phyloP scores from a whole-genome alignment of 1,140 invertebrate genomes.

The Drosophila pseudoobscura region DNA sequence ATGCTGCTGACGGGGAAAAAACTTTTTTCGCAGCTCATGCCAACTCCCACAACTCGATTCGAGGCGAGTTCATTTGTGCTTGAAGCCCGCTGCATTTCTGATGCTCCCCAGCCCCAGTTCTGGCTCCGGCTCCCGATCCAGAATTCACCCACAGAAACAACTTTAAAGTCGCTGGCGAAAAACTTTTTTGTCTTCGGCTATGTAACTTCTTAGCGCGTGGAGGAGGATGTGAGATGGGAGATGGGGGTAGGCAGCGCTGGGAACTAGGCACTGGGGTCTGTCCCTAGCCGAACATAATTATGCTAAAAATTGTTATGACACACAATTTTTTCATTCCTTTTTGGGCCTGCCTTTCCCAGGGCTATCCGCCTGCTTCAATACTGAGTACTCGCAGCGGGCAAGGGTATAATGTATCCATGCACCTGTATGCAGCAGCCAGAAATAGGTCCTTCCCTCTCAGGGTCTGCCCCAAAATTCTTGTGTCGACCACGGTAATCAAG shows the following conservation, averaged over 20 bases:
- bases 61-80: slow-evolving; percentile 69
- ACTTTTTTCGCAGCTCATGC: slow-evolving; percentile 18
- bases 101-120: slow-evolving; percentile 24
- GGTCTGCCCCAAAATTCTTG: too few relatives aligned
- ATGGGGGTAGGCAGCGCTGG: slow-evolving; percentile 1
- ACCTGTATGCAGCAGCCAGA: too few relatives aligned
- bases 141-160: slow-evolving; percentile 29
- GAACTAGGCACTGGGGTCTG: slow-evolving; percentile 4
- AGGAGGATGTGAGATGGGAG: not conserved
- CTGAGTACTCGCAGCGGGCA: too few relatives aligned
- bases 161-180: slow-evolving; percentile 41
- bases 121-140: too few relatives aligned
- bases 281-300: slow-evolving; percentile 69
- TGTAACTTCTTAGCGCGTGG: slow-evolving; percentile 27
- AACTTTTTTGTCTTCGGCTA: slow-evolving; percentile 41
- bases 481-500: too few relatives aligned
- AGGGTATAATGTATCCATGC: too few relatives aligned
- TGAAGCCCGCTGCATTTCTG: slow-evolving; percentile 75
- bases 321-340: slow-evolving; percentile 51
- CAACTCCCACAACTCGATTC: not conserved
- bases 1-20: slow-evolving; percentile 47
- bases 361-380: not conserved
- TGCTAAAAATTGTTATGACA: slow-evolving; percentile 78
- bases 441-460: too few relatives aligned
- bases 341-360: slow-evolving; percentile 38